phyloP scores from a whole-genome alignment of 2,888 invertebrate species.

The Drosophila multiciliata region DNA sequence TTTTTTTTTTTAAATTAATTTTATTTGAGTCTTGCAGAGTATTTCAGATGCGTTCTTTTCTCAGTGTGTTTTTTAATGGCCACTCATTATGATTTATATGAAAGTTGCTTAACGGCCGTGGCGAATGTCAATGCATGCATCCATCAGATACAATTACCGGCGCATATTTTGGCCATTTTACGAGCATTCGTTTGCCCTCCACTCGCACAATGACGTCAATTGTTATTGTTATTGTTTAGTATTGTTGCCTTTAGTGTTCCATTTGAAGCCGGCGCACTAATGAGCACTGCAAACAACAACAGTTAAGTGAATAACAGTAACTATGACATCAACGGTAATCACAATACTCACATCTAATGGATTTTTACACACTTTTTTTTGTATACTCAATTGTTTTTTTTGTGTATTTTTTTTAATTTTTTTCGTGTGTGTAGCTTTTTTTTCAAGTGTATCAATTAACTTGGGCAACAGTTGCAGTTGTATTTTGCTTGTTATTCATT shows the following conservation, averaged over 20 bases:
- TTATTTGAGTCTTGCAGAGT: conserved; percentile 16
- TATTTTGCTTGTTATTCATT: conserved; percentile 30
- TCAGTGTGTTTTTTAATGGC: not conserved
- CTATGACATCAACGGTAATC: conserved; percentile 27
- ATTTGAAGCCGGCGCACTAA: conserved; percentile 57
- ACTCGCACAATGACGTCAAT: conserved; percentile 53
- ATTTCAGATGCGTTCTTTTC: not conserved
- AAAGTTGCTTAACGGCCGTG: conserved; percentile 48
- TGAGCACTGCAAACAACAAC: conserved; percentile 55
- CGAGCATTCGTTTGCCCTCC: conserved; percentile 21
- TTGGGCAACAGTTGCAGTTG: no score
- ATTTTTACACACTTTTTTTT: conserved; percentile 75
- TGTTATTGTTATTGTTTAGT: conserved; percentile 58
- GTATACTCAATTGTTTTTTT: conserved; percentile 14
- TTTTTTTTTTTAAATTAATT: not conserved
- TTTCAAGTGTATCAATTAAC: conserved; percentile 45
- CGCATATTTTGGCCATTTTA: conserved; percentile 47
- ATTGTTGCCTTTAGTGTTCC: conserved; percentile 44
- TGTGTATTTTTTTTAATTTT: conserved; percentile 11
- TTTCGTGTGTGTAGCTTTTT: conserved; percentile 29
- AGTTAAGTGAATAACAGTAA: conserved; percentile 20
- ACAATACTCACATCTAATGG: conserved; percentile 52
- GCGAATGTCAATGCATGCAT: conserved; percentile 72
- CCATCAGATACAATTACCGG: conserved; percentile 54
- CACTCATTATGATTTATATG: conserved; percentile 58